Evolutionary conservation across 2,797 vertebrate species (phyloP).

Genomic region (Mus spretus): DNA sequence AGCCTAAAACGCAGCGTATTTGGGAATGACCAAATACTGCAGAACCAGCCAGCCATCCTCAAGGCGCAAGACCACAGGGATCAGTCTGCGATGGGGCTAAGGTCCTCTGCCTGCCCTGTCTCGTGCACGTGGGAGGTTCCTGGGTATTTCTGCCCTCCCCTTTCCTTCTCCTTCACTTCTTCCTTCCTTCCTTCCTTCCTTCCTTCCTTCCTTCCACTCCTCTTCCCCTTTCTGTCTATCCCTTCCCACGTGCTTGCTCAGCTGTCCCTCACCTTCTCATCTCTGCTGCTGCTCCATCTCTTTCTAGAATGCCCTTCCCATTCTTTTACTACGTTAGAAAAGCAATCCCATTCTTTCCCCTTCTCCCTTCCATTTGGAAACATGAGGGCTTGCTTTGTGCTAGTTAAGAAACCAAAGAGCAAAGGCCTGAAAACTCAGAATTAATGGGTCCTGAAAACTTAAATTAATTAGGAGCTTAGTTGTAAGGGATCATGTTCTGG

Average conservation of each 20-base stretch:
- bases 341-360: constrained; percentile 30
- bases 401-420: constrained; percentile 15
- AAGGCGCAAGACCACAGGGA: not conserved
- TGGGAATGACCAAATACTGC: constrained; percentile 8
- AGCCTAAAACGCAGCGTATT: constrained; percentile 18
- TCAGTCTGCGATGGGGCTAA: not conserved
- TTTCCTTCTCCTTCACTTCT: not conserved
- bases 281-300: constrained; percentile 49
- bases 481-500: constrained; percentile 36
- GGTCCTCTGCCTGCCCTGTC: not conserved
- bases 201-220: not conserved
- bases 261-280: not conserved
- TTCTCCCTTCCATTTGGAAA: constrained; percentile 44
- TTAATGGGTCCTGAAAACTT: not conserved
- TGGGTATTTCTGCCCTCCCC: not conserved
- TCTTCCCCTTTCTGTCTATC: not conserved
- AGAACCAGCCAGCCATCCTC: not conserved
- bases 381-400: constrained; percentile 18
- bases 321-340: constrained; percentile 51
- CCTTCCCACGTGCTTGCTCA: not conserved
- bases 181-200: not conserved
- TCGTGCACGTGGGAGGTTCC: not conserved
- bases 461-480: constrained; percentile 15
- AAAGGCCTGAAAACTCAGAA: not conserved
- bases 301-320: constrained; percentile 30